phyloP scores from a whole-genome alignment of 2,113 vertebrate species.

The Equus przewalskii region DNA sequence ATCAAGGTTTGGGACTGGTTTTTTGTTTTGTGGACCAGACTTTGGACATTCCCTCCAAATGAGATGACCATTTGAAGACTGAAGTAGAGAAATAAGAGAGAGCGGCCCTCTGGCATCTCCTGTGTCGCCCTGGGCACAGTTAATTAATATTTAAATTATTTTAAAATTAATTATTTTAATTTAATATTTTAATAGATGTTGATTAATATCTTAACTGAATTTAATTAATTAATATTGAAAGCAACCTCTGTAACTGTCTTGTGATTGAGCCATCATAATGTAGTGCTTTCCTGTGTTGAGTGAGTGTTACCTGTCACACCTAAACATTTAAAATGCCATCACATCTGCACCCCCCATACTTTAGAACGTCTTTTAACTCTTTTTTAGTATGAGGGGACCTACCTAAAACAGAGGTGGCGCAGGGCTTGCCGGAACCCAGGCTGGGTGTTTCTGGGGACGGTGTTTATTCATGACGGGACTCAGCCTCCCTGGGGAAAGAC shows the following conservation, averaged over 20 bases:
- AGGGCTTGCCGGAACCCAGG: neutral
- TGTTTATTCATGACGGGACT: no score
- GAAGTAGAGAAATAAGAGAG: neutral
- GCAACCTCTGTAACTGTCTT: no score
- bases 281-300: neutral
- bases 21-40: neutral
- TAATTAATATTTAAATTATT: neutral
- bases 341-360: neutral
- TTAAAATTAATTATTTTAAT: neutral
- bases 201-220: neutral
- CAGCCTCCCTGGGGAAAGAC: neutral
- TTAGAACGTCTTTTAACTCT: neutral
- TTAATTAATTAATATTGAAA: neutral
- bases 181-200: neutral
- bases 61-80: neutral
- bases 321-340: neutral
- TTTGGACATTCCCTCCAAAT: neutral
- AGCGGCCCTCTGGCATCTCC: neutral
- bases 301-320: neutral
- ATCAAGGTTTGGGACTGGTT: neutral
- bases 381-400: neutral
- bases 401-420: neutral
- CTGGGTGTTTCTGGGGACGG: neutral
- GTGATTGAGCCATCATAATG: no score
- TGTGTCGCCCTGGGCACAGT: neutral